Evolutionary conservation across 1,140 invertebrate species (phyloP), one percentile per base, ranked within the genome.

Genomic region (Lysiphlebus fabarum): DNA sequence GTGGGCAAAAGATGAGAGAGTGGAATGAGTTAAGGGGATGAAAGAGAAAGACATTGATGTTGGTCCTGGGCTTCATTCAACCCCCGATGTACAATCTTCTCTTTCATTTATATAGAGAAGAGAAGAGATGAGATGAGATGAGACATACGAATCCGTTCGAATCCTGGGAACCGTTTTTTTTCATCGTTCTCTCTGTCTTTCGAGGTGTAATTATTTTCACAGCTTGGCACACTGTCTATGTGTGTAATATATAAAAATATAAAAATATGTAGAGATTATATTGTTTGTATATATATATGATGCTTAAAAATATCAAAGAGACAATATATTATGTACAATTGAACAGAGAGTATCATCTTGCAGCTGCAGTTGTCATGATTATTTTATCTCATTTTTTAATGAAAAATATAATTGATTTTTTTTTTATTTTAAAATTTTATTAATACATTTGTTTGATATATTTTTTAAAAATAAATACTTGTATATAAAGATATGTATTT

Each of bases 131-230:
- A n/a, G n/a, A n/a, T n/a, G n/a, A n/a, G 17, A 26, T 70, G 70
- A 72, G 72, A 74, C 67, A 74, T 70, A 65, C 68, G 73, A 74
- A 70, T 69, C 74, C 64, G 73, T 76, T 76, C 67, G 72, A 74
- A 70, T 73, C 74, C 72, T 76, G 74, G 74, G 74, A 76, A 76
- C 74, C 67, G 68, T 74, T 75, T 72, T 75, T 70, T 66, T 48
- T 57, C 57, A 58, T 49, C 53, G 62, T 55, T 65, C 47, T 63
- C 51, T 62, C 58, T 73, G 67, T 71, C 67, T 75, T 74, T 68
- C 65, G 65, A 48, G 60, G 56, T 65, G 67, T 72, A 75, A 76
- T 74, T 76, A 74, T 74, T 76, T 76, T 74, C 67, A 72, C 71
- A 74, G 72, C 71, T 71, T 73, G 67, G 63, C 56, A 48, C 34